Percentiles rank a stretch among this genome's conserved stretches.
phyloP scores from a whole-genome alignment of 2,888 invertebrate genomes.

The Ametastegia equiseti region DNA sequence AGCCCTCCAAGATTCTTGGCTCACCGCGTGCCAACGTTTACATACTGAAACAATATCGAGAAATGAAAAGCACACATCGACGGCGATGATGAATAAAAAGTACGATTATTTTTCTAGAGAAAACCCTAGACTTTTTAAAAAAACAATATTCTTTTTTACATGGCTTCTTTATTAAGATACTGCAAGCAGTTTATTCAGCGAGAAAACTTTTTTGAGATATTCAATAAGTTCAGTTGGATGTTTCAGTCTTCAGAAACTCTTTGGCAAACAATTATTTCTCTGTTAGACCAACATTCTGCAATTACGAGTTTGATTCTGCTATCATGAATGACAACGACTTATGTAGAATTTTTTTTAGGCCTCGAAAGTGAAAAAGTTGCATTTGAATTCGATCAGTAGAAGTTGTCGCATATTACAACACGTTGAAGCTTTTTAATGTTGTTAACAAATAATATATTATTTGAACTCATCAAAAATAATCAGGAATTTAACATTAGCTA shows the following conservation, averaged over 20 bases:
- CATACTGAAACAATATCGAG: slow-evolving; percentile 73
- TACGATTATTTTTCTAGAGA: not conserved
- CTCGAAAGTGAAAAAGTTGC: not conserved
- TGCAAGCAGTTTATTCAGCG: too few relatives aligned
- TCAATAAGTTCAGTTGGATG: too few relatives aligned
- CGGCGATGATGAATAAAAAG: not conserved
- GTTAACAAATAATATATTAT: not conserved
- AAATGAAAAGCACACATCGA: not conserved
- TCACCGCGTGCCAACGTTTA: slow-evolving; percentile 78
- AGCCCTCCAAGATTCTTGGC: slow-evolving; percentile 77
- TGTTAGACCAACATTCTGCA: too few relatives aligned
- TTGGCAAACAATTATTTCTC: too few relatives aligned
- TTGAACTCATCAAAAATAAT: not conserved
- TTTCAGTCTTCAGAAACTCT: too few relatives aligned
- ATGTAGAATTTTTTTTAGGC: not conserved
- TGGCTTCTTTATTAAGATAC: not conserved
- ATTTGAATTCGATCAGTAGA: not conserved
- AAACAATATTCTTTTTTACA: not conserved
- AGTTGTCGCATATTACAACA: not conserved
- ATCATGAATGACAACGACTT: not conserved
- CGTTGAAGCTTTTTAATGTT: not conserved
- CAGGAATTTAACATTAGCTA: not conserved
- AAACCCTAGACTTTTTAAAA: not conserved
- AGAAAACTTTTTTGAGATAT: too few relatives aligned
- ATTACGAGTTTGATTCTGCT: too few relatives aligned